Conservation (phyloP, 1,140 invertebrate species). For the Pentalonia nigronervosa region DNA sequence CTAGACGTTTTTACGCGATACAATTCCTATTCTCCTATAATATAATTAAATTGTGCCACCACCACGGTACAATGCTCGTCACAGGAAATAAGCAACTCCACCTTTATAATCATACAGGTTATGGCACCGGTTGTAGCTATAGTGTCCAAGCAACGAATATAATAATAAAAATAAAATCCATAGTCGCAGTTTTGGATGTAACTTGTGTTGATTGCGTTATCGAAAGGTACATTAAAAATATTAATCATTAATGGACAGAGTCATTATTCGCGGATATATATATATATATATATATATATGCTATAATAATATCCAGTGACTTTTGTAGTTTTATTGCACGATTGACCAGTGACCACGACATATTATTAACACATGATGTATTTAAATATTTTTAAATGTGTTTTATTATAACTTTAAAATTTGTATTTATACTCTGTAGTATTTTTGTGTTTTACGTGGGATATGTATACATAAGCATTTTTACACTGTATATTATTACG, state of each 20-base stretch:
- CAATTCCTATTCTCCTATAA: not conserved
- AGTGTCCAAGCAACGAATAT: not conserved
- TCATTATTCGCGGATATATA: not conserved
- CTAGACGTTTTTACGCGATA: not conserved
- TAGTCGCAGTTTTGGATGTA: too few species aligned
- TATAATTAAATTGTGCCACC: not conserved
- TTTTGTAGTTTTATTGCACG: not conserved
- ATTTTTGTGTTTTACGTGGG: not conserved
- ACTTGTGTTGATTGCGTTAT: not conserved
- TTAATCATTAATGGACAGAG: not conserved
- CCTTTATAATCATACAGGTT: not conserved
- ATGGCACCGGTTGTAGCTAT: not conserved
- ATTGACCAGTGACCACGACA: not conserved
- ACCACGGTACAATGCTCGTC: not conserved
- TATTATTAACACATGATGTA: not conserved
- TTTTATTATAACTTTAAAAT: not conserved
- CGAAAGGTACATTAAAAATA: not conserved
- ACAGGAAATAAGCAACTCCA: constrained; percentile 3
- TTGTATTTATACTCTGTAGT: not conserved
- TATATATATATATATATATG: not conserved
- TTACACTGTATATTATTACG: not conserved
- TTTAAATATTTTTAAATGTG: not conserved
- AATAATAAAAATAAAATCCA: not conserved
- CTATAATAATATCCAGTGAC: not conserved
- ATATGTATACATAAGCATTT: not conserved